Conservation (phyloP, 2,888 invertebrate species). For the Scelioninae gen. 1 region DNA sequence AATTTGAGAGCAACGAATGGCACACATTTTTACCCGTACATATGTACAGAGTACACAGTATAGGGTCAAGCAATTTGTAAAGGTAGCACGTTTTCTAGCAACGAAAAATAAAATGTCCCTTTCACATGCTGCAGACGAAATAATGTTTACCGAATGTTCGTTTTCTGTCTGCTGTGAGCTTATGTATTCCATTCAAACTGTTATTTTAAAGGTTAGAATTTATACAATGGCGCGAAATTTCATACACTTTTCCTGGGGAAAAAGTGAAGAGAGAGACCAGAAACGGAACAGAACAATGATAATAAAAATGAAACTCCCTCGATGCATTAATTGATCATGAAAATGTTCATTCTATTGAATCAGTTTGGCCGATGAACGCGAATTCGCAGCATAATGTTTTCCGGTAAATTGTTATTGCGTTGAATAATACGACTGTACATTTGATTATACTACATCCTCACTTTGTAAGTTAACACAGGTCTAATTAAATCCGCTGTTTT, state of each 20-base stretch:
- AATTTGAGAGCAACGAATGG: constrained; percentile 58
- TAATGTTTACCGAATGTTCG: constrained; percentile 57
- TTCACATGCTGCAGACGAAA: constrained; percentile 49
- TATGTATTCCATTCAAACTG: constrained; percentile 22
- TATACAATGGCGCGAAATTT: constrained; percentile 27
- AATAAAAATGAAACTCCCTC: constrained; percentile 19
- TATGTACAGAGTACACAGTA: constrained; percentile 10
- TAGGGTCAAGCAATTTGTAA: constrained; percentile 53
- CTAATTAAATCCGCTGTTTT: constrained; percentile 58
- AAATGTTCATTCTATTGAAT: constrained; percentile 11
- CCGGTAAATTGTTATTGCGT: constrained; percentile 21
- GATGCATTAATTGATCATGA: constrained; percentile 29
- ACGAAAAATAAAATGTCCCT: constrained; percentile 60
- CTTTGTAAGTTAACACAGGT: constrained; percentile 41
- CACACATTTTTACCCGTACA: constrained; percentile 52
- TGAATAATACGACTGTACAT: constrained; percentile 22
- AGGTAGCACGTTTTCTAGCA: constrained; percentile 51
- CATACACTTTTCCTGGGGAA: constrained; percentile 6
- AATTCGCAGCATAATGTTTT: constrained; percentile 16
- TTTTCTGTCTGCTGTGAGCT: constrained; percentile 15
- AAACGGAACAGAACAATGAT: background rate
- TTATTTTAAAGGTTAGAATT: constrained; percentile 42
- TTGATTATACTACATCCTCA: constrained; percentile 31
- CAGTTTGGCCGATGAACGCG: constrained; percentile 12
- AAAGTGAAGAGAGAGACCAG: background rate